Percentiles rank a stretch among this genome's conserved stretches.
Conservation (phyloP, 2,888 invertebrate species). For the Zootermopsis nevadensis region DNA sequence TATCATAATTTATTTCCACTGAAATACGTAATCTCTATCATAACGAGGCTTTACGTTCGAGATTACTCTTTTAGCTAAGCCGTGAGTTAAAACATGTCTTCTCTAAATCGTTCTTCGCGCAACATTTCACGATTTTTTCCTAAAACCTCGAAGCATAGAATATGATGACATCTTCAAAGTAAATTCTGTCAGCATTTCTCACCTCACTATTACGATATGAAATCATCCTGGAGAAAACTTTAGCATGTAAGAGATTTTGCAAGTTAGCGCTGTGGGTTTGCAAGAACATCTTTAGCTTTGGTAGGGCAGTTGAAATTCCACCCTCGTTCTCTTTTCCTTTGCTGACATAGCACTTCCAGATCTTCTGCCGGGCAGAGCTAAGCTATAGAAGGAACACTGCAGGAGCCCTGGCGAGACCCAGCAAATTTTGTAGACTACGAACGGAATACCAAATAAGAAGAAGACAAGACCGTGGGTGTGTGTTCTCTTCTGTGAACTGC, state of each 20-base stretch:
- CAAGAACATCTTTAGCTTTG: slow-evolving; percentile 4
- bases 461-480: slow-evolving; percentile 2
- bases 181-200: no score
- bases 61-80: no score
- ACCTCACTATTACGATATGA: no score
- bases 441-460: slow-evolving; percentile 49
- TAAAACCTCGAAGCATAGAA: no score
- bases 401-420: slow-evolving; percentile 42
- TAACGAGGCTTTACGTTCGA: no score
- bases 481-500: background rate
- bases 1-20: no score
- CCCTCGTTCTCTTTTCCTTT: slow-evolving; percentile 46
- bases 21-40: no score
- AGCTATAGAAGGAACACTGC: slow-evolving; percentile 31
- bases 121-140: no score
- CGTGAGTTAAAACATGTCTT: no score
- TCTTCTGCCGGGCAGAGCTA: slow-evolving; percentile 29
- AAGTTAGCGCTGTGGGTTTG: background rate
- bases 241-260: background rate
- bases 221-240: no score
- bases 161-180: no score
- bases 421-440: slow-evolving; percentile 46
- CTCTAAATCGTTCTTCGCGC: no score
- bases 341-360: slow-evolving; percentile 47
- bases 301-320: slow-evolving; percentile 47